Evolutionary conservation across 2,888 invertebrate species (phyloP).

Genomic region (Eueremaeus valkanovi): DNA sequence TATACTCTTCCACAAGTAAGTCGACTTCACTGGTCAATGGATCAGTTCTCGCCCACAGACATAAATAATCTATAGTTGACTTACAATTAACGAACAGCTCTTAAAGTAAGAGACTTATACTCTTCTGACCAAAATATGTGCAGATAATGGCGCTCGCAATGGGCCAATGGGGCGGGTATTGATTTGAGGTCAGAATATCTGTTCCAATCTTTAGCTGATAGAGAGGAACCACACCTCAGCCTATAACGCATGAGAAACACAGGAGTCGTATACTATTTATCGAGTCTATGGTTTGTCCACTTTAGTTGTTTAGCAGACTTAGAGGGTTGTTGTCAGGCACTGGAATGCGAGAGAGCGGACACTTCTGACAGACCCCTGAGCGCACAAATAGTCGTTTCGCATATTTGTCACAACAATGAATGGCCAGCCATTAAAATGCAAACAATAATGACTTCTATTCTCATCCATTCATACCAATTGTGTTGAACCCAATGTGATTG

Average conservation of each 20-base stretch:
- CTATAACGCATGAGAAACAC: not conserved
- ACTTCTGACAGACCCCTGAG: slow-evolving; percentile 20
- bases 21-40: not conserved
- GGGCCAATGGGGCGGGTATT: not conserved
- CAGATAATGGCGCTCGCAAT: slow-evolving; percentile 2
- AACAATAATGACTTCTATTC: slow-evolving; percentile 22
- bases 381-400: not conserved
- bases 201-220: slow-evolving; percentile 14
- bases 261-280: not conserved
- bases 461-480: slow-evolving; percentile 15
- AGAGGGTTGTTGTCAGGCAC: slow-evolving; percentile 3
- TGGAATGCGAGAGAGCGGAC: slow-evolving; percentile 14
- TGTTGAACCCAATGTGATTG: not conserved
- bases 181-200: slow-evolving; percentile 29
- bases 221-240: slow-evolving; percentile 19
- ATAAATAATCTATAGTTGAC: not conserved
- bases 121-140: slow-evolving; percentile 7
- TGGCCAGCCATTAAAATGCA: slow-evolving; percentile 14
- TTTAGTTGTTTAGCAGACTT: too few species aligned
- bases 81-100: slow-evolving; percentile 1
- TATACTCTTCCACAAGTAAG: not conserved
- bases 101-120: not conserved
- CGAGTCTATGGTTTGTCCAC: slow-evolving; percentile 6
- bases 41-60: not conserved
- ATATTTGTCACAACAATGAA: slow-evolving; percentile 32